Conservation (phyloP, 1,140 invertebrate species). For the Calephelis nemesis region DNA sequence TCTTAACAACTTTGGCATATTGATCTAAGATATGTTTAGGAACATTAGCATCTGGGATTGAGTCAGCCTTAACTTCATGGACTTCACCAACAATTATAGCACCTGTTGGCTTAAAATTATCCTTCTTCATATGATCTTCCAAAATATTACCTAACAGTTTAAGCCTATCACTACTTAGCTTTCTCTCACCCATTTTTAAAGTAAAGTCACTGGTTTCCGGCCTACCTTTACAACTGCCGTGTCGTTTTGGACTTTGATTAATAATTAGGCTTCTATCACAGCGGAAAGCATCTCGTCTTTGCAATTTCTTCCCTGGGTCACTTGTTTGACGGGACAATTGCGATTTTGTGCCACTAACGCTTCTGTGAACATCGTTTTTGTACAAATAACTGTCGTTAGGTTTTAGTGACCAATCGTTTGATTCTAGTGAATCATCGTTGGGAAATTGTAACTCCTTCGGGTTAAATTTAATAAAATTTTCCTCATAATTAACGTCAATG, state of each 20-base stretch:
- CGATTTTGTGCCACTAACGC: constrained; percentile 51
- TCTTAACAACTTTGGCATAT: constrained; percentile 74
- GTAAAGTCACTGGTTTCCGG: constrained; percentile 64
- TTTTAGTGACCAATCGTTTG: constrained; percentile 46
- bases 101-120: constrained; percentile 51
- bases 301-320: constrained; percentile 81
- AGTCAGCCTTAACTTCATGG: constrained; percentile 35
- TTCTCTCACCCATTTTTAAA: constrained; percentile 61
- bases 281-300: constrained; percentile 81
- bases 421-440: constrained; percentile 39
- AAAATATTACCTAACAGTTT: constrained; percentile 61
- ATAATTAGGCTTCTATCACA: constrained; percentile 78
- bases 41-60: constrained; percentile 62
- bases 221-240: constrained; percentile 68
- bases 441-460: constrained; percentile 36
- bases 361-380: constrained; percentile 53
- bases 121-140: constrained; percentile 71
- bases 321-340: constrained; percentile 77
- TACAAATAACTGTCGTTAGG: constrained; percentile 69
- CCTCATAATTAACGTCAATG: constrained; percentile 26
- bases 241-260: constrained; percentile 59
- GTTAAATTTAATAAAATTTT: constrained; percentile 19
- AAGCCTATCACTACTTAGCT: constrained; percentile 62
- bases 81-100: constrained; percentile 37
- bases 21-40: constrained; percentile 73